phyloP scores from a whole-genome alignment of 92 coral and sea anemone species.

The Paramuricea clavata region DNA sequence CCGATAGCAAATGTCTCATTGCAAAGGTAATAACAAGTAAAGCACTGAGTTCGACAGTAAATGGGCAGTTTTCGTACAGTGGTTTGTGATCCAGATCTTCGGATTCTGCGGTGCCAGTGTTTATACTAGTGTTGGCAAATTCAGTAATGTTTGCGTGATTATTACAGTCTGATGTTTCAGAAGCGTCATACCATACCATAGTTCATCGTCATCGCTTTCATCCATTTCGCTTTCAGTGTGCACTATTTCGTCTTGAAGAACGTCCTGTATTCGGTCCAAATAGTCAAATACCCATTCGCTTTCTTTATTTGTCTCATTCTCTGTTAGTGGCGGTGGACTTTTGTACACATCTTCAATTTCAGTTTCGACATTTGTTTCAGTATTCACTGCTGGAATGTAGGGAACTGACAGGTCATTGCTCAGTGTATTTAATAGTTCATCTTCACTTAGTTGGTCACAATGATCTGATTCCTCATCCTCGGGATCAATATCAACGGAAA shows the following conservation, averaged over 20 bases:
- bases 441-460: background rate
- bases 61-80: slow-evolving; percentile 36
- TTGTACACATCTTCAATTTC: background rate
- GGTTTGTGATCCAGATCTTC: background rate
- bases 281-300: background rate
- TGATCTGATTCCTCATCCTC: background rate
- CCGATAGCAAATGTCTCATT: slow-evolving; percentile 6
- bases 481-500: background rate
- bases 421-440: background rate
- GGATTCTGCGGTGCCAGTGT: background rate
- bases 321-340: background rate
- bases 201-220: slow-evolving; percentile 5
- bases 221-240: background rate
- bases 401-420: background rate
- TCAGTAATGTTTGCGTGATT: background rate
- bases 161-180: background rate
- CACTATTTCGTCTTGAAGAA: background rate
- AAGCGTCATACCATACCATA: slow-evolving; percentile 17
- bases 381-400: background rate
- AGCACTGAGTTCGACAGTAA: slow-evolving; percentile 61
- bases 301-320: background rate
- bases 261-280: slow-evolving; percentile 5
- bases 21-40: slow-evolving; percentile 31
- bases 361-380: background rate
- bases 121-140: background rate